phyloP scores from a whole-genome alignment of 1,140 invertebrate genomes.

The Cotesia vestalis region DNA sequence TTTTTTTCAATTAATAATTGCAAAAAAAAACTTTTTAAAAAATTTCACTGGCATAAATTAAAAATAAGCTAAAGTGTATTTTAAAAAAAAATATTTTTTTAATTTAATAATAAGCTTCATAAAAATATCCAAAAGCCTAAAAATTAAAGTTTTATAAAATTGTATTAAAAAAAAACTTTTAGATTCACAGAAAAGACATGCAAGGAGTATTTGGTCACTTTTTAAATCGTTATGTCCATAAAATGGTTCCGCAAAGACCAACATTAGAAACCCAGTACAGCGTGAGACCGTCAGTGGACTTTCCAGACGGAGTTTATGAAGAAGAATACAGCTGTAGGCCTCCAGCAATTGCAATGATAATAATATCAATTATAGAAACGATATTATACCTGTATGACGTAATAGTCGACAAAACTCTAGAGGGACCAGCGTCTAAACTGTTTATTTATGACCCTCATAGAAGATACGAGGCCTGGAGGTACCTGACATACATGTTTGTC shows the following conservation, averaged over 20 bases:
- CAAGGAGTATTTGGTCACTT: conserved; percentile 70
- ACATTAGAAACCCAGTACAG: conserved; percentile 38
- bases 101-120: too few species aligned
- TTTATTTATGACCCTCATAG: conserved; percentile 92
- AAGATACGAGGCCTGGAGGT: conserved; percentile 91
- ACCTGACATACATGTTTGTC: conserved; percentile 95
- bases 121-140: too few species aligned
- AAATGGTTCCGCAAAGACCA: conserved; percentile 65
- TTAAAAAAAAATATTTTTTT: too few species aligned
- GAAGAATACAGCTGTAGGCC: conserved; percentile 88
- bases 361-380: conserved; percentile 78
- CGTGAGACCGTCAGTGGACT: conserved; percentile 61
- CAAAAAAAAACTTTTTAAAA: too few species aligned
- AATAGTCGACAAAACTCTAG: conserved; percentile 55
- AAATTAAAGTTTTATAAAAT: conserved; percentile 13
- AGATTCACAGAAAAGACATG: conserved; percentile 69
- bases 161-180: conserved; percentile 12
- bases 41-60: too few species aligned
- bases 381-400: conserved; percentile 76
- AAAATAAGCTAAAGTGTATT: too few species aligned
- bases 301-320: conserved; percentile 80
- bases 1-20: too few species aligned
- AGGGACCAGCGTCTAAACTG: conserved; percentile 77
- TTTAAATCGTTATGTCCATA: conserved; percentile 67
- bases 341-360: conserved; percentile 86